These are phyloP conservation scores for Drosophila kambysellisi DNA, from an alignment of 2,888 invertebrate species.

Conservation along the genomic window DNA sequence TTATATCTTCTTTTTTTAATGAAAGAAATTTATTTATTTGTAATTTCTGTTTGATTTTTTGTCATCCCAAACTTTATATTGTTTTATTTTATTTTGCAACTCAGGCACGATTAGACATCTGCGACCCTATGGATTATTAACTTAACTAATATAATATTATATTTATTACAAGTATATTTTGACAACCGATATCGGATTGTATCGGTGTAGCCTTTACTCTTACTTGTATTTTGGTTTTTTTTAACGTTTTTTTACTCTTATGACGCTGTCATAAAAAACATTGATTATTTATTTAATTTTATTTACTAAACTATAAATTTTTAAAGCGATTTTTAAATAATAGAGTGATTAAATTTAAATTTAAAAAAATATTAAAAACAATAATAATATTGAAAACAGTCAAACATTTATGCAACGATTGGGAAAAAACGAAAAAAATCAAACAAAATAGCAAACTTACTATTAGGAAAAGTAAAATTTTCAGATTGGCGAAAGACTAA, in stretches of 20 bases:
- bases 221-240: neutral
- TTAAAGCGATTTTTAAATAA: neutral
- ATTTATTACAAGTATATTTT: neutral
- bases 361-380: neutral
- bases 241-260: neutral
- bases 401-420: fast-evolving
- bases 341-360: neutral
- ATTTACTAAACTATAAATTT: neutral
- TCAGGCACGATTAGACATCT: too few species aligned
- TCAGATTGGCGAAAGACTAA: fast-evolving
- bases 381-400: neutral
- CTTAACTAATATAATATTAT: neutral
- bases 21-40: neutral
- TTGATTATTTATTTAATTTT: neutral
- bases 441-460: too few species aligned
- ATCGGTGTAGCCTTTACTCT: neutral
- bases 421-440: neutral
- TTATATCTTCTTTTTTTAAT: neutral
- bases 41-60: neutral
- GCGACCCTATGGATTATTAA: too few species aligned
- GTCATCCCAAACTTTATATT: neutral
- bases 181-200: neutral
- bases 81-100: neutral
- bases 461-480: neutral
- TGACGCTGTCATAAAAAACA: neutral